Conservation (phyloP, 2,113 vertebrate species). For the Malurus melanocephalus region DNA sequence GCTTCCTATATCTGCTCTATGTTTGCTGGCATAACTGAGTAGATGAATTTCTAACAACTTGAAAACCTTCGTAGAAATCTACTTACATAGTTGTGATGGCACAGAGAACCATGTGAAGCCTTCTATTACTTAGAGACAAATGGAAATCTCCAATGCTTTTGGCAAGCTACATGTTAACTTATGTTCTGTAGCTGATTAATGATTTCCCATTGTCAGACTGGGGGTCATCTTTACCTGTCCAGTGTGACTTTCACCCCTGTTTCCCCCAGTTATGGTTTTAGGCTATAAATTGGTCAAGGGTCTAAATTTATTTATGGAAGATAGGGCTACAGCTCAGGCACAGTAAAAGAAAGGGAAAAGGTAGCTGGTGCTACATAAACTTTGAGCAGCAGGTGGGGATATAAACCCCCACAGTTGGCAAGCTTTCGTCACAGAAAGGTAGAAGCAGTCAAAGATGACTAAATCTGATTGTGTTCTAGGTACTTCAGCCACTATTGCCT, state of each 20-base stretch:
- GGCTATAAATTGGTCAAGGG: neutral
- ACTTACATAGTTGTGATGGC: neutral
- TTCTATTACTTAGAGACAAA: neutral
- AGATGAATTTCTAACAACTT: neutral
- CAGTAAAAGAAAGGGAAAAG: neutral
- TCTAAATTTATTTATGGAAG: neutral
- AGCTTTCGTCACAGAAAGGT: neutral
- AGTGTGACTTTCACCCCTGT: neutral
- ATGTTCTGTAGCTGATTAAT: neutral
- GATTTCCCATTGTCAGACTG: neutral
- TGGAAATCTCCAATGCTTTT: neutral
- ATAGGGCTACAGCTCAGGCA: neutral
- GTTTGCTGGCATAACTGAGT: neutral
- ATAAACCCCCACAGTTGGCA: neutral
- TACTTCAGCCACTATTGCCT: neutral
- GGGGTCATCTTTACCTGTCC: neutral
- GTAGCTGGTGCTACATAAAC: neutral
- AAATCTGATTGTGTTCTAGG: neutral
- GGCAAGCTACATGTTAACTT: neutral
- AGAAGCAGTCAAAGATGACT: neutral
- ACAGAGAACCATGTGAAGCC: neutral
- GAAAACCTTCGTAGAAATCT: neutral
- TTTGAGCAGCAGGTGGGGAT: slow-evolving; percentile 41
- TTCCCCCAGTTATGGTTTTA: neutral
- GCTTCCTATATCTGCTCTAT: neutral